Conservation (phyloP, 2,113 vertebrate genomes). For the Channa argus region DNA sequence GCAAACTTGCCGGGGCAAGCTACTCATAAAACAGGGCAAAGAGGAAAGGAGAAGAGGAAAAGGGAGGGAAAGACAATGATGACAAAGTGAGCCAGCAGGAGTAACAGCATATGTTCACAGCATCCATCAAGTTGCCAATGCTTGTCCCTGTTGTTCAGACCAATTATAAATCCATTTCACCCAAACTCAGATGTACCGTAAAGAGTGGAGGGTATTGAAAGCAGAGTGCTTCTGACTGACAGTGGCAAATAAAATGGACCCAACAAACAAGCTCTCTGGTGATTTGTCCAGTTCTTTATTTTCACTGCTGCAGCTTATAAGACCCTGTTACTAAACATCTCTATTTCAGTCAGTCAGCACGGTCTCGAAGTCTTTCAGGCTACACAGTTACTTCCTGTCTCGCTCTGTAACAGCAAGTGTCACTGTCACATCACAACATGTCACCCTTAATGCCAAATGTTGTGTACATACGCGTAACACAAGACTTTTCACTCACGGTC, state of each 20-base stretch:
- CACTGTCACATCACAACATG: conserved; percentile 28
- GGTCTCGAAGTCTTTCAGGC: conserved; percentile 12
- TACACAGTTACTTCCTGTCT: conserved; percentile 12
- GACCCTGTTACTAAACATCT: conserved; percentile 43
- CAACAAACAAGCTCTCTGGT: conserved; percentile 67
- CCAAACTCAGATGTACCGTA: conserved; percentile 53
- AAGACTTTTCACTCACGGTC: conserved; percentile 79
- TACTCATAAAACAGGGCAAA: conserved; percentile 43
- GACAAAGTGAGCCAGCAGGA: conserved; percentile 43
- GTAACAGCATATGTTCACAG: conserved; percentile 52
- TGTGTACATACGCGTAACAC: background rate
- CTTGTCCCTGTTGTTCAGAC: conserved; percentile 60
- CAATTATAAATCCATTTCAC: conserved; percentile 72
- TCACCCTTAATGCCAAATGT: conserved; percentile 11
- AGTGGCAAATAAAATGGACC: conserved; percentile 67
- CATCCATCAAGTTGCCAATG: conserved; percentile 58
- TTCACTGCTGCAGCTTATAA: conserved; percentile 43
- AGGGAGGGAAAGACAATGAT: conserved; percentile 8
- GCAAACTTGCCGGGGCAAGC: conserved; percentile 82
- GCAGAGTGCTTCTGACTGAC: conserved; percentile 59
- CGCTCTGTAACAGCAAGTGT: conserved; percentile 38
- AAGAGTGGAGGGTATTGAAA: conserved; percentile 54
- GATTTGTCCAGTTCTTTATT: conserved; percentile 62
- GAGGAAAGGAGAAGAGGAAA: background rate
- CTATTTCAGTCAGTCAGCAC: conserved; percentile 59